These are phyloP conservation scores for Druon quercuslanigerum DNA, from an alignment of 1,140 invertebrate species.

Conservation along the genomic window DNA sequence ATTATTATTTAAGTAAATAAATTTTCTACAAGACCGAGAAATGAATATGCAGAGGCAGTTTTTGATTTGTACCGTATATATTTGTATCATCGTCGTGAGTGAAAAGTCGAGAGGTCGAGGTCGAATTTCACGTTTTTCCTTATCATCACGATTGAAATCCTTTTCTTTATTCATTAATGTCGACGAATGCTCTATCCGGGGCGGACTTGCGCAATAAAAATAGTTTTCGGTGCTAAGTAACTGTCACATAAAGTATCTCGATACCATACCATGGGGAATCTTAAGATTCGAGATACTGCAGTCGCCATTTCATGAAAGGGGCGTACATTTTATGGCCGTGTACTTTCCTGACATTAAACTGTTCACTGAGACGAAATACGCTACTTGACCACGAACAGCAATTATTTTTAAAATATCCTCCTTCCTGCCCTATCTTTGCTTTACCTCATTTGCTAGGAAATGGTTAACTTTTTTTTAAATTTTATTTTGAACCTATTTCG, in stretches of 20 bases:
- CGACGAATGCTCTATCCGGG: not conserved
- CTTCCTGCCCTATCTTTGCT: not conserved
- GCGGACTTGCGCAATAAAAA: conserved; percentile 4
- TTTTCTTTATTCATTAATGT: conserved; percentile 19
- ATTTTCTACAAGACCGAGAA: too few relatives aligned
- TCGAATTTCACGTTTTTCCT: not conserved
- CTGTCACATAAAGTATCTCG: conserved; percentile 23
- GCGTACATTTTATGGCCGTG: conserved; percentile 28
- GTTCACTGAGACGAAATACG: conserved; percentile 13
- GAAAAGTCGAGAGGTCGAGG: not conserved
- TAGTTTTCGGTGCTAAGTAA: conserved; percentile 1
- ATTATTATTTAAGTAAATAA: too few relatives aligned
- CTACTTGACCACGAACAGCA: conserved; percentile 2
- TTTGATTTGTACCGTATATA: too few relatives aligned
- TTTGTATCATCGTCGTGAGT: too few relatives aligned
- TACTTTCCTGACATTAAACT: conserved; percentile 25
- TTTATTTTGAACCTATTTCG: too few relatives aligned
- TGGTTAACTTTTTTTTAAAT: too few relatives aligned
- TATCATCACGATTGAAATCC: not conserved
- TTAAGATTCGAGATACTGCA: not conserved
- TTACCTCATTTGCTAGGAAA: not conserved
- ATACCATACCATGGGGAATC: conserved; percentile 1
- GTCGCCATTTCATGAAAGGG: conserved; percentile 28
- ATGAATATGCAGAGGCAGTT: too few relatives aligned
- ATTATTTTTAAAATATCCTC: conserved; percentile 11